phyloP scores from a whole-genome alignment of 2,113 vertebrate species.

The Lontra canadensis region DNA sequence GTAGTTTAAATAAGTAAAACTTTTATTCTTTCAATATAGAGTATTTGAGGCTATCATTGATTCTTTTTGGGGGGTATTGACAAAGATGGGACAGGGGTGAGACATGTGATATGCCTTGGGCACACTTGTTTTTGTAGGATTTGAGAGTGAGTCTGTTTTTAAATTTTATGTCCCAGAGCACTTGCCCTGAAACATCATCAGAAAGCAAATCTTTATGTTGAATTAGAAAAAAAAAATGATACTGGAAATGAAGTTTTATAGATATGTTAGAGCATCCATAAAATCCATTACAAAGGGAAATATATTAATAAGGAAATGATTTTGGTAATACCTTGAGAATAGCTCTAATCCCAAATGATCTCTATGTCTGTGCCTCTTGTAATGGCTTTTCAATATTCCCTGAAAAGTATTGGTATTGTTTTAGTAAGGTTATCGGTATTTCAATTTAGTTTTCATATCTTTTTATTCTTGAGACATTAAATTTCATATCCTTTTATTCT shows the following conservation, averaged over 20 bases:
- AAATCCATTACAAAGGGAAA: conserved; percentile 36
- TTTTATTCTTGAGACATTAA: background rate
- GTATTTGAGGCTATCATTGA: background rate
- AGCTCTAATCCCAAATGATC: background rate
- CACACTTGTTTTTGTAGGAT: accelerated
- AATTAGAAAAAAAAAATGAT: background rate
- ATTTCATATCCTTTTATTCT: background rate
- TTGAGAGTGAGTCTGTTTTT: background rate
- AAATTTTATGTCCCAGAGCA: background rate
- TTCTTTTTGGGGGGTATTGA: background rate
- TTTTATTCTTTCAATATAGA: background rate
- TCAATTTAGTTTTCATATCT: conserved; percentile 5
- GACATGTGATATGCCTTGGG: accelerated
- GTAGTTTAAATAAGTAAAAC: background rate
- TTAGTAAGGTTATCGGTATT: background rate
- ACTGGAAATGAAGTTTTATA: background rate
- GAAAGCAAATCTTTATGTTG: background rate
- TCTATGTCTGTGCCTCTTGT: background rate
- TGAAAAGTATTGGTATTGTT: background rate
- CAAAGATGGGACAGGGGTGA: background rate
- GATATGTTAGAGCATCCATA: background rate
- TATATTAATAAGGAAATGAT: background rate
- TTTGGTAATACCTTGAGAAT: background rate
- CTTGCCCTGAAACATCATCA: background rate
- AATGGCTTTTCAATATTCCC: background rate